These are phyloP conservation scores for Lamproptera curius DNA, from an alignment of 2,888 invertebrate genomes.

Conservation along the genomic window DNA sequence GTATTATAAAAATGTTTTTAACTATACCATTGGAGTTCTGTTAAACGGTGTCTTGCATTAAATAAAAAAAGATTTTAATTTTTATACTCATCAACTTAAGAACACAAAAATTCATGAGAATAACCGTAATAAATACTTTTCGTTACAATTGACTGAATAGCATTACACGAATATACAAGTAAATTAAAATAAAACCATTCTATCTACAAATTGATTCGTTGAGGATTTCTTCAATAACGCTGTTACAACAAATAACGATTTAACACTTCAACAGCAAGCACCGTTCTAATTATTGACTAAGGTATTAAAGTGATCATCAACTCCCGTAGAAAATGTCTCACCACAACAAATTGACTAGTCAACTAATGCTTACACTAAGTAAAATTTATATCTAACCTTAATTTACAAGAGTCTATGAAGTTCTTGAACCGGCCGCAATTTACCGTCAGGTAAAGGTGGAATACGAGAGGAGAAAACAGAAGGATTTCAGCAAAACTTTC, in stretches of 20 bases:
- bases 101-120: too few species aligned
- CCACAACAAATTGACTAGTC: constrained; percentile 76
- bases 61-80: constrained; percentile 36
- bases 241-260: constrained; percentile 43
- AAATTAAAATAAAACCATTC: constrained; percentile 36
- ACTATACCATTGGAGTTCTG: not conserved
- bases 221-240: constrained; percentile 38
- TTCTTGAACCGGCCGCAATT: constrained; percentile 71
- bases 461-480: constrained; percentile 30
- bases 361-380: constrained; percentile 64
- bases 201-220: constrained; percentile 50
- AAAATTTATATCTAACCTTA: constrained; percentile 53
- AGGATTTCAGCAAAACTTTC: constrained; percentile 36
- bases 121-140: constrained; percentile 63
- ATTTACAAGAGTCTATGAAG: constrained; percentile 64
- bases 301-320: constrained; percentile 61
- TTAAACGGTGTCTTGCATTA: too few species aligned
- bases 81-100: constrained; percentile 50
- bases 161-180: constrained; percentile 38
- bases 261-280: constrained; percentile 68
- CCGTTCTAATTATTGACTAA: constrained; percentile 61
- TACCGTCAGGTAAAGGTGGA: constrained; percentile 8
- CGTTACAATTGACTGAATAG: constrained; percentile 45
- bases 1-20: constrained; percentile 35
- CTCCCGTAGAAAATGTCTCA: constrained; percentile 70